A percentile compares a stretch with the other conserved stretches of the same genome.
Conservation (phyloP, 2,113 vertebrate genomes). For the Podilymbus podiceps region DNA sequence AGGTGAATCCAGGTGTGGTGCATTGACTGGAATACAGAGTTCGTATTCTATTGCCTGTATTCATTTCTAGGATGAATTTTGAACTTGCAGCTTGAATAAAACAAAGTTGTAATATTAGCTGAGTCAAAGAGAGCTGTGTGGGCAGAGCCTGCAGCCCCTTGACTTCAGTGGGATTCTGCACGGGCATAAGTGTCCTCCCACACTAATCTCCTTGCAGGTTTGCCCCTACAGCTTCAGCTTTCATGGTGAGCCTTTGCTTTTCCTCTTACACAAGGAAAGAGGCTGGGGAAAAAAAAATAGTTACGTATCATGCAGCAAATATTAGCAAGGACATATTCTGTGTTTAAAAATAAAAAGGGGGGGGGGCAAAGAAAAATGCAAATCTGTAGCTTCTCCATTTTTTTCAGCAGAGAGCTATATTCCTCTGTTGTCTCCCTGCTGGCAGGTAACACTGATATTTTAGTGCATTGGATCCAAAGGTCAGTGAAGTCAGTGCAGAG, state of each 20-base stretch:
- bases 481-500: background rate
- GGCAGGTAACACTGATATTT: background rate
- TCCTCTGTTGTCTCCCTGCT: background rate
- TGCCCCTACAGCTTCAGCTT: background rate
- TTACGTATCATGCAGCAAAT: background rate
- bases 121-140: background rate
- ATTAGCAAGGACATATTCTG: background rate
- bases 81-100: background rate
- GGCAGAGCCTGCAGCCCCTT: background rate
- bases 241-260: background rate
- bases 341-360: background rate
- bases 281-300: background rate
- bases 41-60: background rate
- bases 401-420: background rate
- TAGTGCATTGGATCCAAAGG: background rate
- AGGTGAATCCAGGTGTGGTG: background rate
- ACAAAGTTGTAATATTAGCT: background rate
- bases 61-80: background rate
- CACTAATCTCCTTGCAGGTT: background rate
- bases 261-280: background rate
- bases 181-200: conserved; percentile 33
- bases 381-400: background rate
- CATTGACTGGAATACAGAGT: background rate
- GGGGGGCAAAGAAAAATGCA: background rate
- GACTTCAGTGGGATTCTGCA: background rate